Percentiles rank a stretch among this genome's conserved stretches.
Conservation (phyloP, 1,140 invertebrate genomes). For the Bombus waltoni region DNA sequence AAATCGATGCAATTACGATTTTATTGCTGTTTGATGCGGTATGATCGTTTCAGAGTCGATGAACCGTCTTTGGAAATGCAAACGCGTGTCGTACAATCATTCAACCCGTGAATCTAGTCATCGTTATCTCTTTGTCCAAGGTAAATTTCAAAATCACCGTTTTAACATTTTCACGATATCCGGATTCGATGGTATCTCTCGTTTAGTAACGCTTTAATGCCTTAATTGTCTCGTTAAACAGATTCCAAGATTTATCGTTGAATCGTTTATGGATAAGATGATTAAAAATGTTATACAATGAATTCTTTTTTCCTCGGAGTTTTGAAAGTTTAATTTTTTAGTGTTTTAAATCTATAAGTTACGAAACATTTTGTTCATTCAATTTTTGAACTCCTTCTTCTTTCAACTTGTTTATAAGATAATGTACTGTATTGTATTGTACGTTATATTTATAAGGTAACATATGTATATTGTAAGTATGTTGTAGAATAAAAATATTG, state of each 20-base stretch:
- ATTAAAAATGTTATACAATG: neutral
- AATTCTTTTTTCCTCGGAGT: too few relatives aligned
- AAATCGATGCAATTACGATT: conserved; percentile 21
- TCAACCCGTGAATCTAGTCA: neutral
- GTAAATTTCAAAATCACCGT: neutral
- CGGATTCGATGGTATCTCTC: neutral
- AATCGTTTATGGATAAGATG: neutral
- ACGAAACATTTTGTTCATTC: too few relatives aligned
- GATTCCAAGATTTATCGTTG: neutral
- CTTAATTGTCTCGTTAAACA: neutral
- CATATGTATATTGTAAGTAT: too few relatives aligned
- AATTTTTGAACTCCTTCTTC: neutral
- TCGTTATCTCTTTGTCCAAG: neutral
- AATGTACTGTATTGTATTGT: too few relatives aligned
- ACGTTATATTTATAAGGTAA: too few relatives aligned
- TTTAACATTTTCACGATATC: conserved; percentile 9
- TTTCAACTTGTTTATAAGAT: too few relatives aligned
- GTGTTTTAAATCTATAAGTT: too few relatives aligned
- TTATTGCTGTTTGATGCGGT: neutral
- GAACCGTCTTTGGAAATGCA: neutral
- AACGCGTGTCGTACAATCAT: neutral
- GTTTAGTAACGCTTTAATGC: neutral
- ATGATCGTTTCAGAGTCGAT: neutral
- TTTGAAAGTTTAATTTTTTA: too few relatives aligned
- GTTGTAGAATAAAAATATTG: too few relatives aligned